These are phyloP conservation scores for Carassius auratus DNA, from an alignment of 2,113 vertebrate genomes.

Conservation along the genomic window DNA sequence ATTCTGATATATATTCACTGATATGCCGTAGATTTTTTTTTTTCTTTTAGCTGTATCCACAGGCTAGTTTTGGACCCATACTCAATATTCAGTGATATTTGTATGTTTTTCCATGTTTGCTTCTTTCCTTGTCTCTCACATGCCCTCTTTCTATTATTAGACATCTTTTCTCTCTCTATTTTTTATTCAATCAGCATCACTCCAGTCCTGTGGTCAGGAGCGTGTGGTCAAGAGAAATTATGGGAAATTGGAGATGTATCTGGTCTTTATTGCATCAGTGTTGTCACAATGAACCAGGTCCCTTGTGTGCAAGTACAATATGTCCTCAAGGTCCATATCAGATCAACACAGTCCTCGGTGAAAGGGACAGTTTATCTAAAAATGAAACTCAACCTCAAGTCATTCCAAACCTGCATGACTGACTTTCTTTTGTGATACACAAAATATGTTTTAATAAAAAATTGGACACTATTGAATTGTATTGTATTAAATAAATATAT, in stretches of 20 bases:
- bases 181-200: slow-evolving; percentile 2
- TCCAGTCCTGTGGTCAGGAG: not conserved
- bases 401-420: not conserved
- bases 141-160: not conserved
- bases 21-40: not conserved
- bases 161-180: not conserved
- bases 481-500: not conserved
- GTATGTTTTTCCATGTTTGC: not conserved
- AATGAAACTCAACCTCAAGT: not conserved
- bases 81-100: not conserved
- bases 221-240: not conserved
- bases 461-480: not conserved
- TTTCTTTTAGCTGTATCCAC: not conserved
- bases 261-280: not conserved
- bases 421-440: not conserved
- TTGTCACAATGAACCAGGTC: not conserved
- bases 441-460: not conserved
- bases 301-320: not conserved
- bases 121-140: not conserved
- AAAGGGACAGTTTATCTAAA: not conserved
- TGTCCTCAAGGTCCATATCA: not conserved
- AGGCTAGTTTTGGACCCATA: not conserved
- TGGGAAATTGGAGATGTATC: not conserved
- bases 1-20: not conserved
- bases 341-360: not conserved